A percentile compares a stretch with the other conserved stretches of the same genome.
These are phyloP conservation scores for Rambutsinella grinnellia DNA, from an alignment of 2,888 invertebrate genomes.

Conservation along the genomic window DNA sequence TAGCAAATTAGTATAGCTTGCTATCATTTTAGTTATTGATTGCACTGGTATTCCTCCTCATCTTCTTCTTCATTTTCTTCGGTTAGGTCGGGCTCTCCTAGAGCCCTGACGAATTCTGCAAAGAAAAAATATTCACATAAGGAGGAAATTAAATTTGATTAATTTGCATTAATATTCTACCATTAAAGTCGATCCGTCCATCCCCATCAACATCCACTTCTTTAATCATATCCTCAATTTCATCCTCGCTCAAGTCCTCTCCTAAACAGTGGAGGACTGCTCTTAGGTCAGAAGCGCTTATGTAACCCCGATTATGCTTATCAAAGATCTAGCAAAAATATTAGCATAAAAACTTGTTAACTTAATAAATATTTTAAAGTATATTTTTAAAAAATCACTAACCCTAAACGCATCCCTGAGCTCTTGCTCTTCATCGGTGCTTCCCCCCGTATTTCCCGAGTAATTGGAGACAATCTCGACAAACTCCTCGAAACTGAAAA, in stretches of 20 bases:
- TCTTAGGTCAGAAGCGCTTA: slow-evolving; percentile 88
- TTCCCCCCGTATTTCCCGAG: slow-evolving; percentile 64
- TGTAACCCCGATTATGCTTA: slow-evolving; percentile 92
- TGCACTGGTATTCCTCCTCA: slow-evolving; percentile 67
- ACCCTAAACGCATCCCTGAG: slow-evolving; percentile 86
- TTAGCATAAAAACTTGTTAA: neutral
- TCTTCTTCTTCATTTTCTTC: slow-evolving; percentile 77
- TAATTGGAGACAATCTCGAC: slow-evolving; percentile 68
- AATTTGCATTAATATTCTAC: slow-evolving; percentile 74
- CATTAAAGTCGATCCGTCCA: slow-evolving; percentile 93
- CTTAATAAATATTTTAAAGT: neutral
- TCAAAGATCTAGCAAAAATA: slow-evolving; percentile 76
- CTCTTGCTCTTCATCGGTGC: slow-evolving; percentile 68
- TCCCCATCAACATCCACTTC: slow-evolving; percentile 96
- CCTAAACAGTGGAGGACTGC: slow-evolving; percentile 91
- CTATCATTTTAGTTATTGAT: too few species aligned
- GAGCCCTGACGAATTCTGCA: slow-evolving; percentile 84
- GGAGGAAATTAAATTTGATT: neutral
- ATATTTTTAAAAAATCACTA: slow-evolving; percentile 65
- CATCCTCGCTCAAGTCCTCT: slow-evolving; percentile 90
- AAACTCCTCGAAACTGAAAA: slow-evolving; percentile 68
- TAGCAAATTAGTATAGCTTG: neutral
- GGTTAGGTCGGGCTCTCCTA: slow-evolving; percentile 81
- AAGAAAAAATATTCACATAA: too few species aligned
- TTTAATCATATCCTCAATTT: slow-evolving; percentile 96